A percentile compares a stretch with the other conserved stretches of the same genome.
These are phyloP conservation scores for Caenorhabditis brenneri DNA, from an alignment of 1,140 invertebrate genomes.

Conservation along the genomic window DNA sequence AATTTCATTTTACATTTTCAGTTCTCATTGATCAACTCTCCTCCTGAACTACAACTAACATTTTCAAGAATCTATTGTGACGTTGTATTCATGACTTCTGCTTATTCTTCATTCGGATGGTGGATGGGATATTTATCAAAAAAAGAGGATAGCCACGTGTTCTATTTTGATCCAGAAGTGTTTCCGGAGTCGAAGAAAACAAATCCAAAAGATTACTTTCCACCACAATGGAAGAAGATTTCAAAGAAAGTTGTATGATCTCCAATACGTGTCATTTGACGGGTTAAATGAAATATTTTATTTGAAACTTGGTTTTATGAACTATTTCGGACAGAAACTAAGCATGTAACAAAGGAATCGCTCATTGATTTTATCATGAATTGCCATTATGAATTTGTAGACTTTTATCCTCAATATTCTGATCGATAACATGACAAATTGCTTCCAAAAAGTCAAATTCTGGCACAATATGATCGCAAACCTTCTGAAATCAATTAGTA, in stretches of 20 bases:
- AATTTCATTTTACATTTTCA: neutral
- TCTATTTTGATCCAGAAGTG: constrained; percentile 1
- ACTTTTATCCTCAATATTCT: neutral
- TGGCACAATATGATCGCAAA: neutral
- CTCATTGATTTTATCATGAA: neutral
- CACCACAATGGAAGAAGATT: neutral
- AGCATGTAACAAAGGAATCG: neutral
- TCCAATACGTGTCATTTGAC: too few relatives aligned
- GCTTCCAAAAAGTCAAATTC: neutral
- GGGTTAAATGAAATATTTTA: too few relatives aligned
- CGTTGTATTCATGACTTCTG: neutral
- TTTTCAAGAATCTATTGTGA: constrained; percentile 12
- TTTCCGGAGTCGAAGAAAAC: neutral
- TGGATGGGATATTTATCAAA: constrained; percentile 18
- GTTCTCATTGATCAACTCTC: constrained; percentile 18
- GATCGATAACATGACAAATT: neutral
- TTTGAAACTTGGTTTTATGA: neutral
- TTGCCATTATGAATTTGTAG: neutral
- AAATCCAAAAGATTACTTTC: neutral
- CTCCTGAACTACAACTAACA: neutral
- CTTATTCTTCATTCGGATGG: constrained; percentile 4
- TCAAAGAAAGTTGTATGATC: neutral
- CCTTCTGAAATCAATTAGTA: neutral
- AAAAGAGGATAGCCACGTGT: neutral
- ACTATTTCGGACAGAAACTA: neutral